Evolutionary conservation across 2,113 vertebrate species (phyloP).

Genomic region (Macrotus californicus): DNA sequence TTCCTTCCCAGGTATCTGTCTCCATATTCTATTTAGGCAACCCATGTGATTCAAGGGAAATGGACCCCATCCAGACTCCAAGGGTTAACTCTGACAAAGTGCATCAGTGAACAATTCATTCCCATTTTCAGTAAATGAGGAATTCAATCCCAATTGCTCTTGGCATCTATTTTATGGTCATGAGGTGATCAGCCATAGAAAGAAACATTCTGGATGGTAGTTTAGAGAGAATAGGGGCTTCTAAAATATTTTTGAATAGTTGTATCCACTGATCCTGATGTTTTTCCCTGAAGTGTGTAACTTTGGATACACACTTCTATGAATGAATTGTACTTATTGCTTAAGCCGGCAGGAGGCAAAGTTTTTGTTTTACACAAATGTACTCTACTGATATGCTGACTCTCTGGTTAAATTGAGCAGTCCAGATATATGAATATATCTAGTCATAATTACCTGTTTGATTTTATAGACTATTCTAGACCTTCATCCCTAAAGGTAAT

Average conservation of each 20-base stretch:
- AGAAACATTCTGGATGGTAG: background rate
- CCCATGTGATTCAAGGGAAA: background rate
- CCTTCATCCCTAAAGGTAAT: background rate
- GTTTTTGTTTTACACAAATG: background rate
- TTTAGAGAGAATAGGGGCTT: background rate
- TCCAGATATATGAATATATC: background rate
- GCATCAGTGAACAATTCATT: background rate
- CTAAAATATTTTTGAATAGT: background rate
- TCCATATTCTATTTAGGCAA: background rate
- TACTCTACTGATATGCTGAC: background rate
- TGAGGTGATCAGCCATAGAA: background rate
- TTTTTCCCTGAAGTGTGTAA: background rate
- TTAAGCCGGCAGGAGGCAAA: background rate
- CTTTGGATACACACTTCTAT: background rate
- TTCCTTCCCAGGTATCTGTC: background rate
- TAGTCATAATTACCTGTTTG: background rate
- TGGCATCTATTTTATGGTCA: background rate
- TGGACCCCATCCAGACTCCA: too few species aligned
- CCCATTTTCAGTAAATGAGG: background rate
- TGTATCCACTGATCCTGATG: background rate
- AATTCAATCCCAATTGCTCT: background rate
- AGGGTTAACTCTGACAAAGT: background rate
- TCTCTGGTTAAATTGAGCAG: background rate
- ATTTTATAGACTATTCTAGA: background rate
- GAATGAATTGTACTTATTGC: background rate